Percentiles rank a stretch among this genome's conserved stretches.
Conservation (phyloP, 2,113 vertebrate species). For the Meriones unguiculatus region DNA sequence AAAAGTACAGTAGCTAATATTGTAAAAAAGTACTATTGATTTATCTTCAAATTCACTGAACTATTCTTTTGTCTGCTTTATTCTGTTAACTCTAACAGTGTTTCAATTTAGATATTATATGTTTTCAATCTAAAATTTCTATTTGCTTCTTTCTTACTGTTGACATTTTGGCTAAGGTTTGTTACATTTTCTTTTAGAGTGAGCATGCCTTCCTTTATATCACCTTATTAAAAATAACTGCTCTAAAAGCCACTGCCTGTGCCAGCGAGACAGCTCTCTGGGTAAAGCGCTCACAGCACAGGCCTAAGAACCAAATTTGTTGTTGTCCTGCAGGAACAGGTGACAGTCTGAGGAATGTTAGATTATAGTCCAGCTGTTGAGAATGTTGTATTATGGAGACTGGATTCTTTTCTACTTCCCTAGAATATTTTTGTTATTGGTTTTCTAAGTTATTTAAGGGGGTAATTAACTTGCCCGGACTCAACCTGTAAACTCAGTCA, state of each 20-base stretch:
- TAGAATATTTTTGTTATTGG: background rate
- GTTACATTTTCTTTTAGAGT: conserved; percentile 40
- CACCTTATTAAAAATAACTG: background rate
- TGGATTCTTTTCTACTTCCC: conserved; percentile 26
- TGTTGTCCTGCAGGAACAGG: background rate
- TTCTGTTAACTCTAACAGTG: background rate
- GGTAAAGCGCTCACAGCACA: background rate
- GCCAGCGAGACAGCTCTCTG: no score
- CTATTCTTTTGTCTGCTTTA: background rate
- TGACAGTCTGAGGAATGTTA: background rate
- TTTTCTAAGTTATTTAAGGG: background rate
- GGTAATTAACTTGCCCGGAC: background rate
- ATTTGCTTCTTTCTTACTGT: background rate
- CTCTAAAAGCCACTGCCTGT: background rate
- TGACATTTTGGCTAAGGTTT: background rate
- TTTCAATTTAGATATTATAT: conserved; percentile 34
- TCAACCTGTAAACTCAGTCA: background rate
- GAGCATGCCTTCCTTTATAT: conserved; percentile 13
- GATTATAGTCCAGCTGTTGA: background rate
- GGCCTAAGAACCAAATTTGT: background rate
- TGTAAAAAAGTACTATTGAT: background rate
- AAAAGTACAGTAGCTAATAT: background rate
- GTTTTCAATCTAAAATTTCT: conserved; percentile 11
- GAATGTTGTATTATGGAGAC: background rate
- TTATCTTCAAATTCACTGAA: conserved; percentile 4